Conservation (phyloP, 2,888 invertebrate genomes). For the Catocala fraxini region DNA sequence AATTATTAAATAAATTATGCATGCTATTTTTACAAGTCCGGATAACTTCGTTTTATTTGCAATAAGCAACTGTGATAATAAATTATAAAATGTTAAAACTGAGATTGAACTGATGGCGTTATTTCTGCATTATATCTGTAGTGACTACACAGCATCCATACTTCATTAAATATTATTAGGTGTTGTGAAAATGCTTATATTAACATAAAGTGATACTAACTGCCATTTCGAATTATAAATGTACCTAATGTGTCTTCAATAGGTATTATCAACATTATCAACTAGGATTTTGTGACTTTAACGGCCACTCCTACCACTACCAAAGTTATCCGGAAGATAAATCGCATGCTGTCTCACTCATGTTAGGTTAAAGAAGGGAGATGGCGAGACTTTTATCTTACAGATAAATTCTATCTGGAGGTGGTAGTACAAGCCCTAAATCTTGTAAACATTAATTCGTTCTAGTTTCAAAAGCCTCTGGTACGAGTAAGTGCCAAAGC, state of each 20-base stretch:
- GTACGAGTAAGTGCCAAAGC: conserved; percentile 30
- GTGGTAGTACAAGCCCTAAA: no score
- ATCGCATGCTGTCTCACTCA: no score
- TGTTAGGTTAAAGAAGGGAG: no score
- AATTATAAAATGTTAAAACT: conserved; percentile 60
- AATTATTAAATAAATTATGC: conserved; percentile 31
- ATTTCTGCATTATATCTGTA: conserved; percentile 33
- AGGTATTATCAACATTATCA: conserved; percentile 32
- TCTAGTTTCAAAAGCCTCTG: conserved; percentile 22
- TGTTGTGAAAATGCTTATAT: conserved; percentile 63
- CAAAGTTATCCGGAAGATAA: no score
- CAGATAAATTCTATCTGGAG: no score
- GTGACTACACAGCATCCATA: conserved; percentile 23
- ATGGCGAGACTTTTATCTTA: no score
- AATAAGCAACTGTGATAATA: conserved; percentile 83
- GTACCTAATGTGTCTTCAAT: conserved; percentile 48
- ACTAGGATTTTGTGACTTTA: conserved; percentile 20
- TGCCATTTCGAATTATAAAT: conserved; percentile 71
- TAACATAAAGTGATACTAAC: conserved; percentile 75
- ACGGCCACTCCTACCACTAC: no score
- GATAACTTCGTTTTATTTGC: conserved; percentile 63
- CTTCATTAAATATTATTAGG: conserved; percentile 37
- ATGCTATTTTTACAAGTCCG: conserved; percentile 31
- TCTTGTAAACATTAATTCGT: conserved; percentile 16
- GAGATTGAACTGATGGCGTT: conserved; percentile 39